Conservation (phyloP, 2,888 invertebrate species). For the Acleris emargana region DNA sequence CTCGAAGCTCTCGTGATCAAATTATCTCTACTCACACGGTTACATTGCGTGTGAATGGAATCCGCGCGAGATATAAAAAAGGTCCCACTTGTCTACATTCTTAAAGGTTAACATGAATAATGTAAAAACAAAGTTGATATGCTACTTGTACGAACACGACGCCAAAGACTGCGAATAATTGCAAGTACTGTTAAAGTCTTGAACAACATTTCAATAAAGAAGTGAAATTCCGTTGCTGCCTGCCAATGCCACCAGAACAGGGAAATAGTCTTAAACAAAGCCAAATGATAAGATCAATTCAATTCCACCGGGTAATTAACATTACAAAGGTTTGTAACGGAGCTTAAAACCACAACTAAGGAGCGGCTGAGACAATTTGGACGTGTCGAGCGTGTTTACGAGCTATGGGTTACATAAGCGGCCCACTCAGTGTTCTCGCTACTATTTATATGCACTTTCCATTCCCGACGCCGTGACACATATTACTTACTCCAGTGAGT, state of each 20-base stretch:
- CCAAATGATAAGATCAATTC: constrained; percentile 27
- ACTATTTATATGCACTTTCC: constrained; percentile 77
- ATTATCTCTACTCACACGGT: constrained; percentile 26
- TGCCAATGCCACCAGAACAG: no score
- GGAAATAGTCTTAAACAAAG: constrained; percentile 19
- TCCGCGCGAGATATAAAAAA: constrained; percentile 10
- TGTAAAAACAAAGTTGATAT: neutral
- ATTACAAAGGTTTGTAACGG: constrained; percentile 29
- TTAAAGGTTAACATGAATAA: constrained; percentile 4
- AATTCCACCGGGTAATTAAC: constrained; percentile 21
- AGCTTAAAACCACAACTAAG: constrained; percentile 32
- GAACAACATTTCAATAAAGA: neutral
- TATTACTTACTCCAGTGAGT: constrained; percentile 68
- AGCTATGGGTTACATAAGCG: constrained; percentile 70
- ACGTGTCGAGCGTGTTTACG: constrained; percentile 63
- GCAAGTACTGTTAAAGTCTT: neutral
- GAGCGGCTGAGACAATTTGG: constrained; percentile 34
- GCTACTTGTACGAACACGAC: neutral
- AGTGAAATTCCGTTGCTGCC: neutral
- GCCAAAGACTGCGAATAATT: neutral
- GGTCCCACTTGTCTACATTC: constrained; percentile 7
- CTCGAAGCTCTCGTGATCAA: constrained; percentile 44
- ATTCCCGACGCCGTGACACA: constrained; percentile 70
- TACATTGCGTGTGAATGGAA: constrained; percentile 30
- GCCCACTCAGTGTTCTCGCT: constrained; percentile 60